A percentile compares a stretch with the other conserved stretches of the same genome.
Conservation (phyloP, 2,888 invertebrate genomes). For the Cheilosia impressa region DNA sequence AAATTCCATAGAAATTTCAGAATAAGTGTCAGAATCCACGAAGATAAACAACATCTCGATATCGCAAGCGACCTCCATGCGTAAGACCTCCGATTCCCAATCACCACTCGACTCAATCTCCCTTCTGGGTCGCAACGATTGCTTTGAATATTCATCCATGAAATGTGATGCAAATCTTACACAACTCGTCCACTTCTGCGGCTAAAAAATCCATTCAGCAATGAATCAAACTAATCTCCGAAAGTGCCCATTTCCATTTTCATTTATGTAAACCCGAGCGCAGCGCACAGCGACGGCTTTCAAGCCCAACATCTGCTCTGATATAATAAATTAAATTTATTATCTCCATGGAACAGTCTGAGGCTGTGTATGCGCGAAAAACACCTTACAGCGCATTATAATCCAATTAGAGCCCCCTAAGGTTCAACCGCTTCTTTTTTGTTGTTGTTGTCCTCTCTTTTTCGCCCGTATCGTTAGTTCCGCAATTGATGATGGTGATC, state of each 20-base stretch:
- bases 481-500: constrained; percentile 27
- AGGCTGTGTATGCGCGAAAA: not conserved
- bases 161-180: not conserved
- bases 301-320: not conserved
- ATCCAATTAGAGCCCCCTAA: constrained; percentile 19
- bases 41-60: no score
- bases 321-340: constrained; percentile 36
- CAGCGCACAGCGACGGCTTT: not conserved
- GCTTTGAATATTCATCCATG: not conserved
- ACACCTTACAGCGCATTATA: constrained; percentile 23
- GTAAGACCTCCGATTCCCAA: no score
- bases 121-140: not conserved
- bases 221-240: not conserved
- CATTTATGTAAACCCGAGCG: not conserved
- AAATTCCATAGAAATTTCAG: no score
- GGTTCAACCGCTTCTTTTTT: not conserved
- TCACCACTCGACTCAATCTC: not conserved
- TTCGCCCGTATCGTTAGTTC: constrained; percentile 21
- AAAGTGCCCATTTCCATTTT: constrained; percentile 10
- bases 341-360: not conserved
- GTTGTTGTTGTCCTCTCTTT: not conserved
- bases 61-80: not conserved
- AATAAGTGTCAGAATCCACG: no score
- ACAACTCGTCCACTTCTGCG: not conserved
- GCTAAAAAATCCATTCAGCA: not conserved